Percentiles rank a stretch among this genome's conserved stretches.
These are phyloP conservation scores for Lagorchestes hirsutus DNA, from an alignment of 2,797 vertebrate genomes.

Conservation along the genomic window DNA sequence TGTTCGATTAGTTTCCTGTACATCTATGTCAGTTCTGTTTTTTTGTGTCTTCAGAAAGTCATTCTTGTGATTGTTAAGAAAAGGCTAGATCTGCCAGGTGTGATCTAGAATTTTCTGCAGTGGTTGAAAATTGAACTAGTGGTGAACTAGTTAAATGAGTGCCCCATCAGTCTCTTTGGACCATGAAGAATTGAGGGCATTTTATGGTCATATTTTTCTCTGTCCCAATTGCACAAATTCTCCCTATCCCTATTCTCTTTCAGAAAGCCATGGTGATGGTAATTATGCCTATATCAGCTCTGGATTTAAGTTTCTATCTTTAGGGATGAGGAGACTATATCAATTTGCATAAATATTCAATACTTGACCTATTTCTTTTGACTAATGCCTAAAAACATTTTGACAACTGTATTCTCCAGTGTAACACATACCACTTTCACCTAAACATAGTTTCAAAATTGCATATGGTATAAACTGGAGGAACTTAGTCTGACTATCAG, in stretches of 20 bases:
- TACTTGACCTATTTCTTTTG: constrained; percentile 62
- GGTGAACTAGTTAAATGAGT: background rate
- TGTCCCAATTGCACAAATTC: background rate
- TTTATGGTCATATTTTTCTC: background rate
- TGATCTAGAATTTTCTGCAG: background rate
- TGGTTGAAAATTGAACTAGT: background rate
- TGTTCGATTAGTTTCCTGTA: background rate
- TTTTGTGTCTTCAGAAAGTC: background rate
- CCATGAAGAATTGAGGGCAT: constrained; percentile 12
- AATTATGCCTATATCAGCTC: constrained; percentile 38
- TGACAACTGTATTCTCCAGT: constrained; percentile 65
- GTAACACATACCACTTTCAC: constrained; percentile 62
- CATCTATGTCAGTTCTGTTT: background rate
- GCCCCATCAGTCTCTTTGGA: background rate
- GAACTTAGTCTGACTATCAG: constrained; percentile 62
- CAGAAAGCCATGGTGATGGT: constrained; percentile 17
- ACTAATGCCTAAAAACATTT: constrained; percentile 14
- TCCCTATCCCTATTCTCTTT: constrained; percentile 17
- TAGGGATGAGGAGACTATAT: constrained; percentile 48
- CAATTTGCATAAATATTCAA: constrained; percentile 65
- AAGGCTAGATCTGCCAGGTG: background rate
- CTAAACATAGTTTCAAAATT: constrained; percentile 69
- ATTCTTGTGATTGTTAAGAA: background rate
- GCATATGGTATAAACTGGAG: constrained; percentile 53
- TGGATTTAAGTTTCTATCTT: constrained; percentile 47